These are phyloP conservation scores for Drosophila yooni DNA, from an alignment of 2,888 invertebrate species.

Conservation along the genomic window DNA sequence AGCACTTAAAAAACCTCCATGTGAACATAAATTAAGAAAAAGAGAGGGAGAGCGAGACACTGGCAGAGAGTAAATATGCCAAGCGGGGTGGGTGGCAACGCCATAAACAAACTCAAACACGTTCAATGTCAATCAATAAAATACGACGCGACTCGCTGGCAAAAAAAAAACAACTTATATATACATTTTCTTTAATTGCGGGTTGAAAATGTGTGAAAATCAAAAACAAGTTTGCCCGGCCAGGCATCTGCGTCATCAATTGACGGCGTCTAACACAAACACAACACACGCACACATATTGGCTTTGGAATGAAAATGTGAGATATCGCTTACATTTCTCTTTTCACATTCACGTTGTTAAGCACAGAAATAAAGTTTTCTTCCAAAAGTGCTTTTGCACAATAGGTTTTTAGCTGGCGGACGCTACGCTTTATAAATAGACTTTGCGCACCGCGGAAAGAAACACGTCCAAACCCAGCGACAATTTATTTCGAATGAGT, in stretches of 20 bases:
- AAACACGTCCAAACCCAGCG: constrained; percentile 47
- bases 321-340: constrained; percentile 44
- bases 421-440: constrained; percentile 51
- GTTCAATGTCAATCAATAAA: constrained; percentile 56
- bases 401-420: constrained; percentile 31
- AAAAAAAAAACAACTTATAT: background rate
- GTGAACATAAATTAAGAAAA: constrained; percentile 9
- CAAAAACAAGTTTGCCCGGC: constrained; percentile 70
- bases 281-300: background rate
- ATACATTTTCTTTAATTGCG: constrained; percentile 20
- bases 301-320: background rate
- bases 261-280: constrained; percentile 7
- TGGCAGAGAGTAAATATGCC: constrained; percentile 1
- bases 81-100: constrained; percentile 20
- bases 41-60: background rate
- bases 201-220: constrained; percentile 50
- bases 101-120: constrained; percentile 47
- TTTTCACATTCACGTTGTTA: constrained; percentile 53
- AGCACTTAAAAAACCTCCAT: constrained; percentile 12
- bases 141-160: constrained; percentile 13
- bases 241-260: constrained; percentile 47
- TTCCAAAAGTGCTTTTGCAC: constrained; percentile 36
- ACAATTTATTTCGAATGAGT: constrained; percentile 28
- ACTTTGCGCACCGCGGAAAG: constrained; percentile 11
- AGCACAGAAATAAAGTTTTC: constrained; percentile 35